Conservation (phyloP, 2,888 invertebrate genomes). For the Camptogramma bilineatum region DNA sequence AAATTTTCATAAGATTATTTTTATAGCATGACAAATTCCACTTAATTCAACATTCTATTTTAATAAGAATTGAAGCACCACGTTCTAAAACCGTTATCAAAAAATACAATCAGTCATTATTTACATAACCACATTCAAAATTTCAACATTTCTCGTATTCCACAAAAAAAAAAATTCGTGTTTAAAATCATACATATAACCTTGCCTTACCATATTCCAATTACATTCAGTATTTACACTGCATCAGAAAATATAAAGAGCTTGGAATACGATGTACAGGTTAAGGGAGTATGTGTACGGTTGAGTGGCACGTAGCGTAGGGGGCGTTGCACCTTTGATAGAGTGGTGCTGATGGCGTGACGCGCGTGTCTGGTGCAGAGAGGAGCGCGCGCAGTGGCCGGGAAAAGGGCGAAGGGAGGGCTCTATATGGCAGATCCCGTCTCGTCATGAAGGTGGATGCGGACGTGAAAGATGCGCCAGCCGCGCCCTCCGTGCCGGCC, state of each 20-base stretch:
- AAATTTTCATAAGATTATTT: slow-evolving; percentile 5
- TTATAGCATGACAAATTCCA: slow-evolving; percentile 11
- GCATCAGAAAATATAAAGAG: slow-evolving; percentile 11
- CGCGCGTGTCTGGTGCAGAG: slow-evolving; percentile 74
- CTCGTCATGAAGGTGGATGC: slow-evolving; percentile 70
- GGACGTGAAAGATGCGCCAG: slow-evolving; percentile 69
- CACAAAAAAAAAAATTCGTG: neutral
- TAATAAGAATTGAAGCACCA: neutral
- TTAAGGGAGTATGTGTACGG: slow-evolving; percentile 27
- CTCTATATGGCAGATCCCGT: slow-evolving; percentile 63
- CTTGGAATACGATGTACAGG: slow-evolving; percentile 30
- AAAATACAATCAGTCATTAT: neutral
- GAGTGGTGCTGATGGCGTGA: slow-evolving; percentile 63
- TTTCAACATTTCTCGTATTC: neutral
- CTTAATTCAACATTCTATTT: neutral
- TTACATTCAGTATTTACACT: slow-evolving; percentile 20
- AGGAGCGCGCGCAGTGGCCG: slow-evolving; percentile 60
- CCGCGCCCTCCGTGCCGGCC: slow-evolving; percentile 62
- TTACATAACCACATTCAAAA: neutral
- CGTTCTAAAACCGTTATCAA: neutral
- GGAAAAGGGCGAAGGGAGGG: slow-evolving; percentile 55
- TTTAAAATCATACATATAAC: neutral
- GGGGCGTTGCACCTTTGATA: slow-evolving; percentile 47
- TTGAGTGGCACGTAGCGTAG: slow-evolving; percentile 34
- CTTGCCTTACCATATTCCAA: slow-evolving; percentile 13